Evolutionary conservation across 2,113 vertebrate species (phyloP).

Genomic region (Castor canadensis): DNA sequence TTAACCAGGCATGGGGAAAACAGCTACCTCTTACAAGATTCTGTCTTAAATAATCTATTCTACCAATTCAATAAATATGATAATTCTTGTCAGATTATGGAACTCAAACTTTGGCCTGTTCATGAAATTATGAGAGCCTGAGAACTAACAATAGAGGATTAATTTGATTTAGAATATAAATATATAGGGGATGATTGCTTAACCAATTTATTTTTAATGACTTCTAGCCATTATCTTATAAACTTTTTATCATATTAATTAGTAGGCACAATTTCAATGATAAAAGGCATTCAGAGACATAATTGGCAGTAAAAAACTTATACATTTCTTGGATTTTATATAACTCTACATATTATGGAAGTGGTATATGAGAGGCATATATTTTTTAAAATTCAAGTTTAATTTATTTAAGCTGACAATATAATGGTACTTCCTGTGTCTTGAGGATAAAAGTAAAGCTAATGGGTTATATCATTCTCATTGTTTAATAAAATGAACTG

Average conservation of each 20-base stretch:
- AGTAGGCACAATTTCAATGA: neutral
- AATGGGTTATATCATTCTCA: neutral
- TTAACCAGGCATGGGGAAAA: neutral
- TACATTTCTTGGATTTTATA: neutral
- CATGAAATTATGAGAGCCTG: constrained; percentile 13
- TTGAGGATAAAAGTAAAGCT: neutral
- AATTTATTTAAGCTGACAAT: neutral
- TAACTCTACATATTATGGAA: neutral
- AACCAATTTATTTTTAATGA: neutral
- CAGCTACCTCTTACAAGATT: neutral
- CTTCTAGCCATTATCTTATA: neutral
- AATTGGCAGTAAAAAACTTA: neutral
- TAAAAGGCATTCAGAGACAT: neutral
- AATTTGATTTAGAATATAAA: neutral
- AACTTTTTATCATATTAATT: neutral
- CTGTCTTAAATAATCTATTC: neutral
- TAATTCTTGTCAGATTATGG: neutral
- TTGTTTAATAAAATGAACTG: neutral
- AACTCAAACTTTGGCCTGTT: neutral
- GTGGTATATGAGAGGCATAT: neutral
- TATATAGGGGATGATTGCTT: neutral
- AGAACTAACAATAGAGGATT: neutral
- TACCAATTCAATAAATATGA: neutral
- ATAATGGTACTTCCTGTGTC: neutral
- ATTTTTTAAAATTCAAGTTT: neutral